phyloP scores from a whole-genome alignment of 2,797 vertebrate genomes.

The Xiphophorus birchmanni region DNA sequence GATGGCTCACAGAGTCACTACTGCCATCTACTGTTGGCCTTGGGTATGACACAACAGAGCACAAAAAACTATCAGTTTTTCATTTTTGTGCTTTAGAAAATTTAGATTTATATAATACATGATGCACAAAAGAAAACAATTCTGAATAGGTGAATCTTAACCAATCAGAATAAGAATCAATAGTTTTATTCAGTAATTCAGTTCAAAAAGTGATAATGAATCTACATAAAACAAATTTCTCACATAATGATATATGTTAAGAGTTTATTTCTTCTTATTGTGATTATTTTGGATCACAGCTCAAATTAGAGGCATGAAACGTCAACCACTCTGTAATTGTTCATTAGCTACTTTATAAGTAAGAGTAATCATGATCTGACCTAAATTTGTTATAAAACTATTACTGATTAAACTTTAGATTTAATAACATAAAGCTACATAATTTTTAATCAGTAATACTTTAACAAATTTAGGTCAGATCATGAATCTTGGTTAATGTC shows the following conservation, averaged over 20 bases:
- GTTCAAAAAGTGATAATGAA: neutral
- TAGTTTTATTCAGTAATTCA: neutral
- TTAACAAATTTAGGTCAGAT: no score
- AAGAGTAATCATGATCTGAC: no score
- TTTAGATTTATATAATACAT: neutral
- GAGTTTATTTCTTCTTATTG: neutral
- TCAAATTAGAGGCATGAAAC: neutral
- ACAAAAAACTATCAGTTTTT: neutral
- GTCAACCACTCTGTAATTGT: no score
- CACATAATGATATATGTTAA: neutral
- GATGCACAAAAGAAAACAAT: neutral
- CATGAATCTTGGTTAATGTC: no score
- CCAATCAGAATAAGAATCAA: neutral
- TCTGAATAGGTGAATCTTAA: neutral
- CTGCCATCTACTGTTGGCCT: constrained; percentile 52
- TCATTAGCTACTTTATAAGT: no score
- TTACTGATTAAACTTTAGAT: no score
- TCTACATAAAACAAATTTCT: neutral
- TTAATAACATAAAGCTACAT: no score
- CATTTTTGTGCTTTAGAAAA: neutral
- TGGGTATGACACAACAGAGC: neutral
- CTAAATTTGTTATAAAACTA: no score
- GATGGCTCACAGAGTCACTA: constrained; percentile 38
- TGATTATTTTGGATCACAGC: neutral
- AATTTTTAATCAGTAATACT: no score